Conservation (phyloP, 2,888 invertebrate species). For the Cheilosia pagana region DNA sequence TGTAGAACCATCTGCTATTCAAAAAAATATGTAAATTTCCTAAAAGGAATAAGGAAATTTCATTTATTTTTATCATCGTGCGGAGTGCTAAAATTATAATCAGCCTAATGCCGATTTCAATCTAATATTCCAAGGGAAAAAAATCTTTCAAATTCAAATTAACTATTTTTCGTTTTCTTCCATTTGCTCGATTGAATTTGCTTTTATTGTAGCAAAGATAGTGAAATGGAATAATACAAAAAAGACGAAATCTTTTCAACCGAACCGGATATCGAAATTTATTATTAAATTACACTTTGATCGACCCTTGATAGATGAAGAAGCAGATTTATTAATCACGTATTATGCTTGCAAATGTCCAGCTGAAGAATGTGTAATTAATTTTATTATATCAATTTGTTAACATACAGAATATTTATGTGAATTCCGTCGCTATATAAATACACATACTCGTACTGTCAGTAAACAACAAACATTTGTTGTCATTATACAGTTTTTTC, state of each 20-base stretch:
- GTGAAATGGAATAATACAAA: neutral
- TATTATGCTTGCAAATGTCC: constrained; percentile 17
- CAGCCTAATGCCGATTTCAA: constrained; percentile 10
- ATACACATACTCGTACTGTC: neutral
- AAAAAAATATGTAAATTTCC: too few species aligned
- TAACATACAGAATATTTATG: neutral
- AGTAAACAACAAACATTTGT: constrained; percentile 22
- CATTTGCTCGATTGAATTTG: neutral
- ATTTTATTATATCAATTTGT: constrained; percentile 27
- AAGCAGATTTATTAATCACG: constrained; percentile 19
- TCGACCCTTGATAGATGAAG: constrained; percentile 33
- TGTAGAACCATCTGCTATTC: too few species aligned
- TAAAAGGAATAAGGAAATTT: constrained; percentile 21
- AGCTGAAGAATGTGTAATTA: constrained; percentile 29
- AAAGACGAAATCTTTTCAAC: constrained; percentile 12
- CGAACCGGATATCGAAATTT: constrained; percentile 45
- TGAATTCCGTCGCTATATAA: neutral
- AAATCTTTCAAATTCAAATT: constrained; percentile 34
- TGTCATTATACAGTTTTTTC: constrained; percentile 25
- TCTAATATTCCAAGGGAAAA: constrained; percentile 9
- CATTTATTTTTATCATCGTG: neutral
- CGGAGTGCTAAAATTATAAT: neutral
- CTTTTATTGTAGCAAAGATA: constrained; percentile 9
- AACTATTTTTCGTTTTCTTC: neutral
- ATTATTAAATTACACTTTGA: constrained; percentile 35